These are phyloP conservation scores for Eubucco bourcierii DNA, from an alignment of 2,113 vertebrate genomes.

Conservation along the genomic window DNA sequence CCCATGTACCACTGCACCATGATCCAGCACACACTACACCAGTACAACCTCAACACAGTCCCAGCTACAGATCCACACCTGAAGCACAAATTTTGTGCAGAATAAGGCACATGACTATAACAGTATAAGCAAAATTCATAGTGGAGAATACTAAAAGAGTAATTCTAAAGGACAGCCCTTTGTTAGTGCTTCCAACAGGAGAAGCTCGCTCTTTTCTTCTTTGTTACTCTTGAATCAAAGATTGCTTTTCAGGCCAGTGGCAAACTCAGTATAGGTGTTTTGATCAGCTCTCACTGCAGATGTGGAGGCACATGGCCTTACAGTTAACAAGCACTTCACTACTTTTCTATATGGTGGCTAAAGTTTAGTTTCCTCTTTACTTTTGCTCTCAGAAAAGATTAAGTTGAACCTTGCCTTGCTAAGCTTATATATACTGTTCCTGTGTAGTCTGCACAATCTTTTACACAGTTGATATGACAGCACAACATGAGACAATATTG, in stretches of 20 bases:
- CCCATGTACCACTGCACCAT: not conserved
- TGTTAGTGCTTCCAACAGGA: not conserved
- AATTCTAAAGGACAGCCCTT: not conserved
- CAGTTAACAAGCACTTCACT: not conserved
- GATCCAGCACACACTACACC: not conserved
- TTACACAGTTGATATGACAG: not conserved
- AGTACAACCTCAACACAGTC: not conserved
- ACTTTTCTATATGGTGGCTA: not conserved
- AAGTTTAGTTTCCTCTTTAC: not conserved
- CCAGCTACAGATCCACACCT: not conserved
- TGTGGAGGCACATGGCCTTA: not conserved
- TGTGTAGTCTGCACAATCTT: not conserved
- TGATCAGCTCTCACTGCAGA: not conserved
- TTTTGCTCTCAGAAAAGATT: not conserved
- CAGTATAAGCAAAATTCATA: not conserved
- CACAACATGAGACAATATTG: not conserved
- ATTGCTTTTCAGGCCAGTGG: not conserved
- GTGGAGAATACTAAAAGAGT: not conserved
- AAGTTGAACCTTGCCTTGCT: not conserved
- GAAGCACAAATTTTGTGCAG: not conserved
- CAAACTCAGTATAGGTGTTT: not conserved
- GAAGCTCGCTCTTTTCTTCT: not conserved
- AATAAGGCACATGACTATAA: fast-evolving
- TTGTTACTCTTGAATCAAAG: not conserved
- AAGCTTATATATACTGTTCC: not conserved